A percentile compares a stretch with the other conserved stretches of the same genome.
Evolutionary conservation across 2,797 vertebrate genomes (phyloP).

Genomic region (Iguana delicatissima): DNA sequence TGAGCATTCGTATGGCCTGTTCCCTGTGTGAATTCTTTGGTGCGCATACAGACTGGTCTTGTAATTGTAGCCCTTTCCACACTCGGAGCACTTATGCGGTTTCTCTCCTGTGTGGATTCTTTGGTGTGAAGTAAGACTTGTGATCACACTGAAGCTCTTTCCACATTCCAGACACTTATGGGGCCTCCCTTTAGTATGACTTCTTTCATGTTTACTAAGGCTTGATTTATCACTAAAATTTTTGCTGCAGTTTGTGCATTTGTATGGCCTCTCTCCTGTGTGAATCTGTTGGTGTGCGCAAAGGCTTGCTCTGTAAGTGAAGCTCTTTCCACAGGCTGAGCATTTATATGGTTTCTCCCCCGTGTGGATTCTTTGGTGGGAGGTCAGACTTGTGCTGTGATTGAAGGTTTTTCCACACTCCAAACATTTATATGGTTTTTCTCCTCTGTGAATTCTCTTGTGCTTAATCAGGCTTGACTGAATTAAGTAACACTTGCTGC

Average conservation of each 20-base stretch:
- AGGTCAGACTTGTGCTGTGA: too few relatives aligned
- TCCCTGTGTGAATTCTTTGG: neutral
- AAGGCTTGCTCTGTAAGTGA: neutral
- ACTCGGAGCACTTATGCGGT: neutral
- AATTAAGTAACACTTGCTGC: constrained; percentile 17
- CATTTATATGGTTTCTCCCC: neutral
- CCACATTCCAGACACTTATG: neutral
- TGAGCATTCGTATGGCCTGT: neutral
- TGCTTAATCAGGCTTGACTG: constrained; percentile 53
- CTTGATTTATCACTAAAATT: neutral
- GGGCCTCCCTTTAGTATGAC: neutral
- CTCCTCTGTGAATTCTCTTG: constrained; percentile 60
- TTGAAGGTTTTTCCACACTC: too few relatives aligned
- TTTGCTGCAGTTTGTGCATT: neutral
- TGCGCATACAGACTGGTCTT: neutral
- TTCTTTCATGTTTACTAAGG: neutral
- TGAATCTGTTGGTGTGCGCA: constrained; percentile 29
- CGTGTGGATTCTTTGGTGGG: neutral
- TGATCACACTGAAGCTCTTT: too few relatives aligned
- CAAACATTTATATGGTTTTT: neutral
- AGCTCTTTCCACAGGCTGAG: neutral
- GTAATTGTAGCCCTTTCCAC: neutral
- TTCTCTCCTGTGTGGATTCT: neutral
- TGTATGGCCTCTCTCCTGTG: constrained; percentile 45
- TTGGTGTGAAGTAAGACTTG: neutral